Evolutionary conservation across 2,113 vertebrate species (phyloP), one percentile per base, ranked within the genome.

Genomic region (Mesocricetus auratus): DNA sequence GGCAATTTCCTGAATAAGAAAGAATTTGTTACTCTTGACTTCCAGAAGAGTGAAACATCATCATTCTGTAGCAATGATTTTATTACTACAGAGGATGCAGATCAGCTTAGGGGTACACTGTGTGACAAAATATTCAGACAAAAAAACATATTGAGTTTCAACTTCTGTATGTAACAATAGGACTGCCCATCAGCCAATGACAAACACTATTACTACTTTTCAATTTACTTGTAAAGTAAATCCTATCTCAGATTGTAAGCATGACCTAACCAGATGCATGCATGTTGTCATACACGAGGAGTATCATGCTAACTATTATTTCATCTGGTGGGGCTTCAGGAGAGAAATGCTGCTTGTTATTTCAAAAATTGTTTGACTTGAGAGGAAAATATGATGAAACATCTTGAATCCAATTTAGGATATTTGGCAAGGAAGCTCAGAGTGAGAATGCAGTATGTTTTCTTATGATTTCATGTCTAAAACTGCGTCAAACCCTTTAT

Each of bases 341-440:
- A 56, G 13, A 95, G 81, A 26, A 58, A 79, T 62, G 8, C 9
- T 85, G 19, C 42, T 90, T 86, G 68, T 83, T 81, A 94, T 79
- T 94, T 78, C 47, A 86, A 53, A 92, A 74, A 42, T 21, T 92
- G 82, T 93, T 93, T 93, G n/a, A 93, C 91, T 92, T 94, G 78
- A 74, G 60, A 92, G n/a, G 89, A 45, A 15, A 89, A 47, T 31
- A 89, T 58, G 12, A 85, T n/a, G 94, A 92, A 29, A 10, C 24
- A 7, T 62, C 33, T 91, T 13, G 45, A 94, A 95, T 96, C 56
- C 50, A 89, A 90, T 73, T 92, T 90, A 93, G 81, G 45, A 69
- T 24, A 62, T 69, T 91, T 79, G 95, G 90, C 39, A 93, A 86
- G 11, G 19, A 94, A 69, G 3, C 77, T 75, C 33, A 75, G 33